Conservation (phyloP, 2,113 vertebrate genomes). For the Electrona antarctica region DNA sequence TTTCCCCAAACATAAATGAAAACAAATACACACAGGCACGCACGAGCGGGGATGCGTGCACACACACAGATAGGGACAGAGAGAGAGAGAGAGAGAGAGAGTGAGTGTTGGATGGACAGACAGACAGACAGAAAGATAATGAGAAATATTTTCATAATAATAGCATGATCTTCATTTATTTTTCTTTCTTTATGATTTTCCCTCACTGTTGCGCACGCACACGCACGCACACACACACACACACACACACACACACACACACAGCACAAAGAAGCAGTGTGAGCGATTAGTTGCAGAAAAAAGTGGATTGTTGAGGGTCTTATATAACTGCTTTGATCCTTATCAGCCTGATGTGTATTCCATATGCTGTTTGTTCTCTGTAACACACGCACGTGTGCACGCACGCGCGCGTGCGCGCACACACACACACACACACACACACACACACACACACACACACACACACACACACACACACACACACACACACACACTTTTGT, state of each 20-base stretch:
- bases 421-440: conserved; percentile 2
- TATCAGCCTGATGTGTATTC: conserved; percentile 69
- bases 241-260: conserved; percentile 12
- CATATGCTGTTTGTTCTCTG: conserved; percentile 63
- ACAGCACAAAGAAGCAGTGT: neutral
- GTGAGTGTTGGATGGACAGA: neutral
- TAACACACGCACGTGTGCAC: conserved; percentile 4
- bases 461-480: conserved; percentile 5
- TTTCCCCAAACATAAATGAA: conserved; percentile 63
- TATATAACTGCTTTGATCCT: conserved; percentile 70
- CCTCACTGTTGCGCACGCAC: neutral
- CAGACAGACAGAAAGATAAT: conserved; percentile 1
- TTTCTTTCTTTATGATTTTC: neutral
- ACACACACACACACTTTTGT: neutral
- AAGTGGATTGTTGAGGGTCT: conserved; percentile 65
- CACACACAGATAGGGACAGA: conserved; percentile 9
- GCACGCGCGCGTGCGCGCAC: neutral
- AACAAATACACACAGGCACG: conserved; percentile 35
- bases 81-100: conserved; percentile 12
- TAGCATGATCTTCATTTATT: neutral
- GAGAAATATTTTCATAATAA: too few species aligned
- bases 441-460: neutral
- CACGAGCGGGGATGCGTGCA: conserved; percentile 15
- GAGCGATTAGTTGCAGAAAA: conserved; percentile 55
- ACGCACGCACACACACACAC: neutral